Evolutionary conservation across 2,797 vertebrate genomes (phyloP).

Genomic region (Syndactyla subalaris): DNA sequence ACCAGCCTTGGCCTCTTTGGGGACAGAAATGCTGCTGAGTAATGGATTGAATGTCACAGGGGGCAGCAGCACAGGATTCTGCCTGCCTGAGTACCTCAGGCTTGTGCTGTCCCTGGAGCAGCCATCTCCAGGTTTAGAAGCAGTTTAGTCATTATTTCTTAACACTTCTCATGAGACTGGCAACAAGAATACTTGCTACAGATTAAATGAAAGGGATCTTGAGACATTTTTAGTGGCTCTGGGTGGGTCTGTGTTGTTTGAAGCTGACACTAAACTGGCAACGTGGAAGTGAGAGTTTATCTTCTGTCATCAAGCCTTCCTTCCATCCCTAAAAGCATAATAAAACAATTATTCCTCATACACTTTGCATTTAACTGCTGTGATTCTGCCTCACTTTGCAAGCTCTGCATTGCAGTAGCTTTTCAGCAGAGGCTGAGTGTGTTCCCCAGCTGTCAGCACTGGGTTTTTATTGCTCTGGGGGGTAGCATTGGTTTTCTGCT

Average conservation of each 20-base stretch:
- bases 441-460: not conserved
- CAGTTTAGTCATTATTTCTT: not conserved
- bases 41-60: not conserved
- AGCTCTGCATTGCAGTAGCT: slow-evolving; percentile 21
- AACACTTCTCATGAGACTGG: not conserved
- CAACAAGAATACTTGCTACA: not conserved
- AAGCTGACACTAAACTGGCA: not conserved
- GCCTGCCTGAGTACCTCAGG: not conserved
- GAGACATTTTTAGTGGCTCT: not conserved
- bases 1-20: not conserved
- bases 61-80: not conserved
- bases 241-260: not conserved
- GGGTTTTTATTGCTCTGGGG: not conserved
- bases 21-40: not conserved
- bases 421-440: not conserved
- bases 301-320: not conserved
- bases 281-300: not conserved
- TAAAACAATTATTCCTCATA: not conserved
- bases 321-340: not conserved
- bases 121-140: not conserved
- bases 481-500: not conserved
- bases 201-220: not conserved
- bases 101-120: not conserved
- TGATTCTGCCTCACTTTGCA: not conserved
- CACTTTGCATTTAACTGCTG: not conserved